Conservation (phyloP, 2,888 invertebrate genomes). For the Andrena chrysosceles region DNA sequence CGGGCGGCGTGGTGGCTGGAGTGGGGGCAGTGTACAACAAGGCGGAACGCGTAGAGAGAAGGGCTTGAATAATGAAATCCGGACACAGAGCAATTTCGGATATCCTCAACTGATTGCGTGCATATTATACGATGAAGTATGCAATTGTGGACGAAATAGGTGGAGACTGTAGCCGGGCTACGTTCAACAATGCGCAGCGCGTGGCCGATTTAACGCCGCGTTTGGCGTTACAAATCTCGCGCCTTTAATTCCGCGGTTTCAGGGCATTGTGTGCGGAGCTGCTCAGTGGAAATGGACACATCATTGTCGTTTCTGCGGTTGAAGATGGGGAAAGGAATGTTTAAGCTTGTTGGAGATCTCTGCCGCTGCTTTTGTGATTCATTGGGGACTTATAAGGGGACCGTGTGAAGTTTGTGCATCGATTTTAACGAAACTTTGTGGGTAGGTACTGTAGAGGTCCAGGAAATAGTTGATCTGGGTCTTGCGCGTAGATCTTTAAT, state of each 20-base stretch:
- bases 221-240: not conserved
- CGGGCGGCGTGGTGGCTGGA: not conserved
- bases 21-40: constrained; percentile 31
- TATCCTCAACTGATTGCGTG: constrained; percentile 45
- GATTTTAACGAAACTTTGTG: too few relatives aligned
- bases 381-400: too few relatives aligned
- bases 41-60: constrained; percentile 26
- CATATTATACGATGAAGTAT: constrained; percentile 29
- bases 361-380: too few relatives aligned
- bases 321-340: too few relatives aligned
- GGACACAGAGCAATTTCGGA: constrained; percentile 48
- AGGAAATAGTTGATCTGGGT: too few relatives aligned
- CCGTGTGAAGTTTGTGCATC: too few relatives aligned
- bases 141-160: not conserved
- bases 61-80: constrained; percentile 59
- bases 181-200: not conserved
- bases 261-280: too few relatives aligned
- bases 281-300: too few relatives aligned
- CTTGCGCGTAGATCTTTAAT: too few relatives aligned
- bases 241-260: not conserved
- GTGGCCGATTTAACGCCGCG: not conserved
- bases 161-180: not conserved
- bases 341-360: too few relatives aligned
- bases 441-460: too few relatives aligned
- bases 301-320: too few relatives aligned